Evolutionary conservation across 2,888 invertebrate genomes (phyloP).

Genomic region (Drosophila cognata): DNA sequence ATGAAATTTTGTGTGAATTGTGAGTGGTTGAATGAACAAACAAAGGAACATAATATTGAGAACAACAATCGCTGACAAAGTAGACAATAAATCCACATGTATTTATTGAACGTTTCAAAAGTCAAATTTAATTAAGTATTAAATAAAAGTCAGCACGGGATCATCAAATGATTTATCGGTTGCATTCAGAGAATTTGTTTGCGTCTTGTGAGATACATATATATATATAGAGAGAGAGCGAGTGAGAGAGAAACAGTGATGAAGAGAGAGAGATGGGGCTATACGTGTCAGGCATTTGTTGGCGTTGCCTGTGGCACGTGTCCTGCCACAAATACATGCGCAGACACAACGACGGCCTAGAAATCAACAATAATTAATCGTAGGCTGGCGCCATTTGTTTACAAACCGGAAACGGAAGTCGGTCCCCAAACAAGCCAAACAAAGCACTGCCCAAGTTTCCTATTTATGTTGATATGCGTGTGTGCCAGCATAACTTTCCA

Average conservation of each 20-base stretch:
- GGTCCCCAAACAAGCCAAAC: conserved; percentile 68
- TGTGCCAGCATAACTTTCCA: conserved; percentile 27
- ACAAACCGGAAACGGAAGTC: conserved; percentile 75
- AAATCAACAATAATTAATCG: conserved; percentile 76
- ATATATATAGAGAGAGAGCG: background rate
- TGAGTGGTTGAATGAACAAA: background rate
- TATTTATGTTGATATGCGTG: background rate
- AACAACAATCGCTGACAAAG: background rate
- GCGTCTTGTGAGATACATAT: background rate
- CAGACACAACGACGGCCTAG: conserved; percentile 21
- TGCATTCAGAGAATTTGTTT: conserved; percentile 35
- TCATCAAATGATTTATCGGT: conserved; percentile 48
- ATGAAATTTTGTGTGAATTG: background rate
- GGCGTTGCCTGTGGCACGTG: conserved; percentile 48
- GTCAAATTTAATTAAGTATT: conserved; percentile 5
- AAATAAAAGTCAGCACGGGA: conserved; percentile 9
- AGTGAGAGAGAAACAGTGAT: background rate
- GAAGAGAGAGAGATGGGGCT: background rate
- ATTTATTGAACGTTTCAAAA: background rate
- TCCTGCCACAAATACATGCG: conserved; percentile 36
- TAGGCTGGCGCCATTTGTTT: conserved; percentile 75
- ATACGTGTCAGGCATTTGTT: conserved; percentile 10
- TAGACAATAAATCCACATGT: conserved; percentile 22
- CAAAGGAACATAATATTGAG: background rate
- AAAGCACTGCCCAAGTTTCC: conserved; percentile 24